Conservation (phyloP, 2,888 invertebrate genomes). For the Amphipoea oculea region DNA sequence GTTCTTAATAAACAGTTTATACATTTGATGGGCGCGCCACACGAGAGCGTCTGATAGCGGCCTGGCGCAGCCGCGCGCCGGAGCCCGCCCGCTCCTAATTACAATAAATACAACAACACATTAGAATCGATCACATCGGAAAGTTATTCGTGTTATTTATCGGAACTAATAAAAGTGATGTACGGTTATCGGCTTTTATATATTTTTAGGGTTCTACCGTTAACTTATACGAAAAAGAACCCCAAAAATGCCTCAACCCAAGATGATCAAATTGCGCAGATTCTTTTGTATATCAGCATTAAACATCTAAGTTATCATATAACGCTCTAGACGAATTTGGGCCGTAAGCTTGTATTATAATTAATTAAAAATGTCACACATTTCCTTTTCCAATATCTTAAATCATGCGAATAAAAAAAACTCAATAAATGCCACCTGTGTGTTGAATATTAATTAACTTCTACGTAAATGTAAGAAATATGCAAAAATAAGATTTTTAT, state of each 20-base stretch:
- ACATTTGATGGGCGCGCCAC: conserved; percentile 84
- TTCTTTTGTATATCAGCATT: conserved; percentile 16
- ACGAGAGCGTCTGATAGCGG: conserved; percentile 68
- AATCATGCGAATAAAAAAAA: conserved; percentile 40
- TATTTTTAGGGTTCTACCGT: conserved; percentile 76
- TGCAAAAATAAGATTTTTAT: conserved; percentile 12
- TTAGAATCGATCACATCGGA: conserved; percentile 89
- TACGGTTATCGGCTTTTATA: conserved; percentile 86
- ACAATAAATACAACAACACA: conserved; percentile 89
- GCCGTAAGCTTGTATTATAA: conserved; percentile 24
- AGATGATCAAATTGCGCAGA: conserved; percentile 21
- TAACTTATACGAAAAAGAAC: conserved; percentile 49
- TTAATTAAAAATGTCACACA: conserved; percentile 40
- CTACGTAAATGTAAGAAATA: neutral
- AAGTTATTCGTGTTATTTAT: conserved; percentile 88
- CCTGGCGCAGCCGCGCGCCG: conserved; percentile 37
- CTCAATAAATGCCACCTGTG: conserved; percentile 38
- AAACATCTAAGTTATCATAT: conserved; percentile 7
- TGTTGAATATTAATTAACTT: conserved; percentile 34
- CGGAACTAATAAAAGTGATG: conserved; percentile 89
- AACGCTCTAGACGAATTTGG: conserved; percentile 6
- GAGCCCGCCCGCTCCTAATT: conserved; percentile 76
- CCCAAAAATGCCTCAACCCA: conserved; percentile 12
- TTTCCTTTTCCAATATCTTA: conserved; percentile 43
- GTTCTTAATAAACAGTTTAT: conserved; percentile 88